Evolutionary conservation across 2,888 invertebrate species (phyloP).

Genomic region (Clusia tigrina): DNA sequence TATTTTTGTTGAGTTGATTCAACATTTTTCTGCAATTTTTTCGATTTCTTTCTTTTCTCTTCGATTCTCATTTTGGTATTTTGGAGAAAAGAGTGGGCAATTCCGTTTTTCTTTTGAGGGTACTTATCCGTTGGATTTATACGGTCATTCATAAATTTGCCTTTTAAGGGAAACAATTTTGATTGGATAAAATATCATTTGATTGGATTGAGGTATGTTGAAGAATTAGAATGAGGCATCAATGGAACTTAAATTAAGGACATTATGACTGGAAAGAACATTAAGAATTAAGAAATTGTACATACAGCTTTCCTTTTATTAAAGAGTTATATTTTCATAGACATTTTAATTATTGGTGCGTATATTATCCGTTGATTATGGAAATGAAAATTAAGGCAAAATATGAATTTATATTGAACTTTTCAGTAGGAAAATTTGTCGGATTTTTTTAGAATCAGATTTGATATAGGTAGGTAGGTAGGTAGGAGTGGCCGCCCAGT

Average conservation of each 20-base stretch:
- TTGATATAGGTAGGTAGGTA: no score
- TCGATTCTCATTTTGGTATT: background rate
- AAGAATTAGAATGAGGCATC: slow-evolving; percentile 17
- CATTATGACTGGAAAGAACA: no score
- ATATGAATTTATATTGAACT: no score
- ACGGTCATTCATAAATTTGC: slow-evolving; percentile 24
- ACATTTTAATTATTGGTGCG: no score
- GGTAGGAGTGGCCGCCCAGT: no score
- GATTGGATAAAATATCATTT: slow-evolving; percentile 25
- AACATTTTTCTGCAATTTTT: slow-evolving; percentile 4
- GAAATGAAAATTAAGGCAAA: no score
- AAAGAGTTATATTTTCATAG: no score
- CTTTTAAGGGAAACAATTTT: slow-evolving; percentile 10
- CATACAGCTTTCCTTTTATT: no score
- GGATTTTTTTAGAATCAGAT: no score
- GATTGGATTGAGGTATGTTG: slow-evolving; percentile 18
- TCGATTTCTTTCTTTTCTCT: background rate
- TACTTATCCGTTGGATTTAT: slow-evolving; percentile 24
- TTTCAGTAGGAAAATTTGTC: no score
- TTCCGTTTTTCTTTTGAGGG: background rate
- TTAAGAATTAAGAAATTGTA: no score
- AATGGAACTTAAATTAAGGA: slow-evolving; percentile 10
- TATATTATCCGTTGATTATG: no score
- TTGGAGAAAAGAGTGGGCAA: background rate
- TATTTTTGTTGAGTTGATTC: slow-evolving; percentile 10